A percentile compares a stretch with the other conserved stretches of the same genome.
Evolutionary conservation across 2,888 invertebrate species (phyloP).

Genomic region (Adineta ricciae): DNA sequence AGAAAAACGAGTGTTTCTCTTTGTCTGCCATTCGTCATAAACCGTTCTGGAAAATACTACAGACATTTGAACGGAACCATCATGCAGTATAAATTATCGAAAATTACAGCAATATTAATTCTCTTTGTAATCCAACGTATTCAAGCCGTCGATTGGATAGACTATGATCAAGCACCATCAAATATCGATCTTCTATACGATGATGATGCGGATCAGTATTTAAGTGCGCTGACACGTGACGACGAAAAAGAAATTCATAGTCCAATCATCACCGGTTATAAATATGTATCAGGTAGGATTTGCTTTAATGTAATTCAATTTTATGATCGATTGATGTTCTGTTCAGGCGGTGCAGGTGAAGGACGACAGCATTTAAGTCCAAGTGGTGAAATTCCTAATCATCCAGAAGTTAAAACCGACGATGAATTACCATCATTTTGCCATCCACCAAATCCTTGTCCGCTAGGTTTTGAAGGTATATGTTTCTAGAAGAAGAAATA

Average conservation of each 20-base stretch:
- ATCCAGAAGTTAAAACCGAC: conserved; percentile 73
- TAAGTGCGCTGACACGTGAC: not conserved
- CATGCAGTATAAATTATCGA: not conserved
- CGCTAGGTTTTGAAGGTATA: conserved; percentile 73
- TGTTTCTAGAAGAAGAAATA: not conserved
- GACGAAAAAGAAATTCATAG: conserved; percentile 25
- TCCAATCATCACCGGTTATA: not conserved
- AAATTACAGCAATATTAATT: not conserved
- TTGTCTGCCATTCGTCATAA: not conserved
- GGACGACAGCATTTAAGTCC: conserved; percentile 59
- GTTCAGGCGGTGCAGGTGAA: conserved; percentile 63
- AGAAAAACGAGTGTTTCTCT: not conserved
- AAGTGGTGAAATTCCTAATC: conserved; percentile 53
- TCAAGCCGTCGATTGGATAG: not conserved
- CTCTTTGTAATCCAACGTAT: not conserved
- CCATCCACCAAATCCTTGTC: conserved; percentile 97
- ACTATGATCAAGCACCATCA: not conserved
- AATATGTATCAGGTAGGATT: not conserved
- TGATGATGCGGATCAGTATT: not conserved
- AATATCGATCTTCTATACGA: not conserved
- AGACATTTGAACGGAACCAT: not conserved
- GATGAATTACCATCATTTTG: conserved; percentile 89
- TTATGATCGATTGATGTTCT: not conserved
- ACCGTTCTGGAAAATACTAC: not conserved
- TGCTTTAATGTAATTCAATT: not conserved